Conservation (phyloP, 2,888 invertebrate species). For the Cylindroiulus punctatus region DNA sequence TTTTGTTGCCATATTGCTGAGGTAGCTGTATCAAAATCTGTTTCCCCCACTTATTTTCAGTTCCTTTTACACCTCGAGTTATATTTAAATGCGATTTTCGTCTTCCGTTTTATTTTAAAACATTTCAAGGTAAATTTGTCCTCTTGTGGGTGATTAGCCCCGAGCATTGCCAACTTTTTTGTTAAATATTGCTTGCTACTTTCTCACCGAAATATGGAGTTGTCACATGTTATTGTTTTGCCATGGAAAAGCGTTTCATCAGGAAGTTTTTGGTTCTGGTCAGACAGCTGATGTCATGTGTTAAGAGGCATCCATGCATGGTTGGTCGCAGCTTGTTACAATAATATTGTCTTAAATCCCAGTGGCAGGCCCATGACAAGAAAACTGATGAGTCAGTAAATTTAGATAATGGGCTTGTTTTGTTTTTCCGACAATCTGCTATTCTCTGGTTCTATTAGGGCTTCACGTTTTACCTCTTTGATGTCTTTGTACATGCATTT, state of each 20-base stretch:
- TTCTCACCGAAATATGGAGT: not conserved
- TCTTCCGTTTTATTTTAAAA: slow-evolving; percentile 14
- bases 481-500: not conserved
- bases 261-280: slow-evolving; percentile 51
- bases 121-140: not conserved
- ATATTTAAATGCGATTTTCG: slow-evolving; percentile 14
- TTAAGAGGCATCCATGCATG: slow-evolving; percentile 39
- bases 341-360: slow-evolving; percentile 34
- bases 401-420: slow-evolving; percentile 27
- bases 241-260: slow-evolving; percentile 3
- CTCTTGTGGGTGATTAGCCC: not conserved
- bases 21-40: not conserved
- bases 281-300: slow-evolving; percentile 46
- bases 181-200: not conserved
- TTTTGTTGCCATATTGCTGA: not conserved
- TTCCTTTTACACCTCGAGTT: not conserved
- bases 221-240: slow-evolving; percentile 14
- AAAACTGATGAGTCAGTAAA: slow-evolving; percentile 49
- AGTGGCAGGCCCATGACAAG: slow-evolving; percentile 40
- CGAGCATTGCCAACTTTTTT: not conserved
- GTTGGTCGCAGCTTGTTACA: slow-evolving; percentile 12
- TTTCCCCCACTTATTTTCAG: not conserved
- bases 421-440: not conserved
- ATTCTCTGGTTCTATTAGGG: not conserved
- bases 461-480: not conserved